Percentiles rank a stretch among this genome's conserved stretches.
These are phyloP conservation scores for Pipistrellus kuhlii DNA, from an alignment of 2,797 vertebrate genomes.

Conservation along the genomic window DNA sequence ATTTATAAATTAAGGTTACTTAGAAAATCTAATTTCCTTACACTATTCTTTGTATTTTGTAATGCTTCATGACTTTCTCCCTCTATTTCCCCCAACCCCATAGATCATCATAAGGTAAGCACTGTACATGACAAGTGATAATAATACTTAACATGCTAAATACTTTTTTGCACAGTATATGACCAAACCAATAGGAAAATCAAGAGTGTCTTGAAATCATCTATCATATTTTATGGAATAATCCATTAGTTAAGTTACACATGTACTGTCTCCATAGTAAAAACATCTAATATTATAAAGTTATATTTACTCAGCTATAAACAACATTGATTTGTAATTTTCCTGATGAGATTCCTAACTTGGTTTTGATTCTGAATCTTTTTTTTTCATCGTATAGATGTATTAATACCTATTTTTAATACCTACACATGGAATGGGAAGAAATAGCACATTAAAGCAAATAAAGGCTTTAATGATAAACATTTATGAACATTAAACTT, in stretches of 20 bases:
- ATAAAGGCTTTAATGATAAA: slow-evolving; percentile 44
- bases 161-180: neutral
- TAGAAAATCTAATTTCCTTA: neutral
- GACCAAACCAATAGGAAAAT: neutral
- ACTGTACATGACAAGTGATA: neutral
- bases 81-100: neutral
- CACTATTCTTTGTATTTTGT: neutral
- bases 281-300: neutral
- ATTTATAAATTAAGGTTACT: neutral
- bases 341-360: neutral
- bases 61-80: neutral
- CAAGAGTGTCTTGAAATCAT: neutral
- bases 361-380: neutral
- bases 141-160: neutral
- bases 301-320: neutral
- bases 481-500: slow-evolving; percentile 43
- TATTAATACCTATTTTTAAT: slow-evolving; percentile 58
- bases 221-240: neutral
- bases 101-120: neutral
- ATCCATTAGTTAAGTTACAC: neutral
- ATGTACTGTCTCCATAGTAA: neutral
- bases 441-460: slow-evolving; percentile 59
- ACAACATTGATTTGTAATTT: neutral
- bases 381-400: slow-evolving; percentile 55
- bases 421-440: neutral